These are phyloP conservation scores for Leucosticte australis DNA, from an alignment of 2,113 vertebrate species.

Conservation along the genomic window DNA sequence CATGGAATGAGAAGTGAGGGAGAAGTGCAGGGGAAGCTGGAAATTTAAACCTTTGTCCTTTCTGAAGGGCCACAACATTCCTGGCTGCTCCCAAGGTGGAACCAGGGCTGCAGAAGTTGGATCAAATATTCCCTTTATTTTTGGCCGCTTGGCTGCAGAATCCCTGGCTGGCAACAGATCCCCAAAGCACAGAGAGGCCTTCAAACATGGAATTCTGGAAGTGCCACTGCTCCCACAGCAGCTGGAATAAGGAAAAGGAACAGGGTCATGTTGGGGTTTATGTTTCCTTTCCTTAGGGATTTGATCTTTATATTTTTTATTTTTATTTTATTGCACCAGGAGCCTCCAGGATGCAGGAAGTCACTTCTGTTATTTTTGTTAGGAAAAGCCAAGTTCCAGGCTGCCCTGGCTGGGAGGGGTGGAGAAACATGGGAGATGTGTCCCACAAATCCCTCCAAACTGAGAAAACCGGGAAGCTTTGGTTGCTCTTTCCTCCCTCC, in stretches of 20 bases:
- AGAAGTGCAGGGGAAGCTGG: too few species aligned
- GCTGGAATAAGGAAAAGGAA: not conserved
- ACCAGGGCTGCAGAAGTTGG: not conserved
- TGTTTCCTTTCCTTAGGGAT: not conserved
- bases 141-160: not conserved
- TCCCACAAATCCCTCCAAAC: not conserved
- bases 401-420: not conserved
- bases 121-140: not conserved
- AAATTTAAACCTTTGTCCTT: not conserved
- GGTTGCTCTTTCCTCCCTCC: not conserved
- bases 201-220: not conserved
- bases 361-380: not conserved
- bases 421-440: rapidly evolving
- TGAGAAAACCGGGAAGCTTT: rapidly evolving
- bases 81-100: not conserved
- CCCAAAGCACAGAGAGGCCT: not conserved
- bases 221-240: not conserved
- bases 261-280: rapidly evolving
- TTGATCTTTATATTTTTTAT: not conserved
- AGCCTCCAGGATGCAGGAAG: not conserved
- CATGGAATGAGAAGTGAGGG: not conserved
- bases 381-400: not conserved
- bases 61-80: not conserved
- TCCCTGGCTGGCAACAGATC: not conserved
- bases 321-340: not conserved